Conservation (phyloP, 2,888 invertebrate species). For the Papilio gigon region DNA sequence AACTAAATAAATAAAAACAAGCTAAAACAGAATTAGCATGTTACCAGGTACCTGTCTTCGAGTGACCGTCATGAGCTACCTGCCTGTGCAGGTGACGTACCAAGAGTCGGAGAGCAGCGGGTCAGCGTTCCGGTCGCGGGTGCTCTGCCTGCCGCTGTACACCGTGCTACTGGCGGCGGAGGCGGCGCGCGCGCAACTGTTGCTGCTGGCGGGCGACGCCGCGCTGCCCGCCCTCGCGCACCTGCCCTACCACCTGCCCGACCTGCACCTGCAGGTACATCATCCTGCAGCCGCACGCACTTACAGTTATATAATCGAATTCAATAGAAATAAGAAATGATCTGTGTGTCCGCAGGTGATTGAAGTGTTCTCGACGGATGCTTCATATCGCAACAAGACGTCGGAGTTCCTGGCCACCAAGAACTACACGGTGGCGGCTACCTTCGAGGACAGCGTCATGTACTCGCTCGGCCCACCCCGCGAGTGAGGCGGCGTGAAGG, state of each 20-base stretch:
- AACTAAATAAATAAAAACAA: too few relatives aligned
- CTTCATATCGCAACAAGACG: conserved; percentile 58
- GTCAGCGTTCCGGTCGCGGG: conserved; percentile 85
- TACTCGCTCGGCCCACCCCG: conserved; percentile 53
- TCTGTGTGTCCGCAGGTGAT: conserved; percentile 62
- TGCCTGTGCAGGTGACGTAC: conserved; percentile 83
- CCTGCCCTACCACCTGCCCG: conserved; percentile 5
- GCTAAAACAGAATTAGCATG: too few relatives aligned
- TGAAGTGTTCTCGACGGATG: conserved; percentile 63
- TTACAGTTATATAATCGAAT: too few relatives aligned
- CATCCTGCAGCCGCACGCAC: neutral
- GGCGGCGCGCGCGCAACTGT: conserved; percentile 85
- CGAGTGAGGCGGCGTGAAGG: neutral
- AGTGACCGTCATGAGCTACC: too few relatives aligned
- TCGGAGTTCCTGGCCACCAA: conserved; percentile 59
- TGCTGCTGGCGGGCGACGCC: conserved; percentile 84
- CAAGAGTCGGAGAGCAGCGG: conserved; percentile 65
- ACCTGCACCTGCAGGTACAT: conserved; percentile 56
- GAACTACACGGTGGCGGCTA: conserved; percentile 70
- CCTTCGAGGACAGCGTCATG: conserved; percentile 62
- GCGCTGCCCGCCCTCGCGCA: conserved; percentile 67
- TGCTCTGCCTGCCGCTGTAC: conserved; percentile 92
- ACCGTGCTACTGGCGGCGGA: conserved; percentile 90
- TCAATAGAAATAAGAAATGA: too few relatives aligned
- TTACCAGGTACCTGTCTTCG: too few relatives aligned